Conservation (phyloP, 2,888 invertebrate species). For the Prostheceraeus crozeri region DNA sequence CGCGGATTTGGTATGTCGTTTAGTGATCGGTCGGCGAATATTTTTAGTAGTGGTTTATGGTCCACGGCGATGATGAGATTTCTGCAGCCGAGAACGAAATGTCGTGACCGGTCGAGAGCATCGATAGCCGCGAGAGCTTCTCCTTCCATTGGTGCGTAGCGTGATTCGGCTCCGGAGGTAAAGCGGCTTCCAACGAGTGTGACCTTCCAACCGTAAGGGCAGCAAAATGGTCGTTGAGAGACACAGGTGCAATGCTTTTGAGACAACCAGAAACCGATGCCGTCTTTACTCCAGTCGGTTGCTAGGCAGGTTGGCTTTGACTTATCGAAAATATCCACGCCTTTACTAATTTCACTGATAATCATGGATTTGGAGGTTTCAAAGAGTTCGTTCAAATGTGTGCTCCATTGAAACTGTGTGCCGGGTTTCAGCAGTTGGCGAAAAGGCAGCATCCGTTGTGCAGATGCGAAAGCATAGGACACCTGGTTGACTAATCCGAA, state of each 20-base stretch:
- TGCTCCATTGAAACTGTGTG: constrained; percentile 37
- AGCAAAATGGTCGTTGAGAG: constrained; percentile 36
- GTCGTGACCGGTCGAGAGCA: constrained; percentile 33
- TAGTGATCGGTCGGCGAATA: constrained; percentile 38
- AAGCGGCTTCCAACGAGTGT: constrained; percentile 11
- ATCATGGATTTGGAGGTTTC: constrained; percentile 39
- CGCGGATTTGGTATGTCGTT: constrained; percentile 35
- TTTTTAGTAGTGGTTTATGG: constrained; percentile 38
- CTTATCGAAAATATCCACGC: constrained; percentile 26
- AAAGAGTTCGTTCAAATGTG: constrained; percentile 38
- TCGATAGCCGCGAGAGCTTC: constrained; percentile 32
- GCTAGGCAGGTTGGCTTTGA: constrained; percentile 20
- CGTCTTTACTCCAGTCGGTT: constrained; percentile 27
- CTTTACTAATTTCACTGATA: constrained; percentile 1
- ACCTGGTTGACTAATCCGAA: constrained; percentile 41
- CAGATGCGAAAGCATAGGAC: constrained; percentile 42
- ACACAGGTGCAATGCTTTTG: constrained; percentile 24
- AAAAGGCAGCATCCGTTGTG: constrained; percentile 41
- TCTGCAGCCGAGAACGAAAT: constrained; percentile 35
- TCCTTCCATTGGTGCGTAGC: neutral
- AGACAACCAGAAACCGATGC: constrained; percentile 28
- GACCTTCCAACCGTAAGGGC: constrained; percentile 26
- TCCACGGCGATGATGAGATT: constrained; percentile 37
- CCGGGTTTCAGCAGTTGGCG: constrained; percentile 38
- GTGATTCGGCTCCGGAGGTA: neutral